Base-by-base conservation (phyloP, 92 coral and sea anemone genomes). In the Phymanthus crucifer region DNA sequence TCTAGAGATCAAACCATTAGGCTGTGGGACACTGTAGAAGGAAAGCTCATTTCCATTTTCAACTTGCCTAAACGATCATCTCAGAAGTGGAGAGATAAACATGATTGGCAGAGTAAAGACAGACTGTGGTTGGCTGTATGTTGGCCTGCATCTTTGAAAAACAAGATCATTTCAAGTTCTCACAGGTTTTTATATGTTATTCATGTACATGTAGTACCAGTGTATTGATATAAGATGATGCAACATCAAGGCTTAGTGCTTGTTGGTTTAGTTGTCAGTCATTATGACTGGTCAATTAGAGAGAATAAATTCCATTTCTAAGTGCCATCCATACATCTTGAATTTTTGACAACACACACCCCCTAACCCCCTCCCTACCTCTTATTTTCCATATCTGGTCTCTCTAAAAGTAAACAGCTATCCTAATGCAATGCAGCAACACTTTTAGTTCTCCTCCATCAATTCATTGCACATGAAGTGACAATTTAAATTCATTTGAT, bases 1-100 rank as follows among this genome's bases (percentile, higher is more conserved):
- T 93, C 95, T 9, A 89, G 97, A 79, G 98, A 95, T 43, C 97
- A 92, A 83, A 92, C 98, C 50, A 84, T 95, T 1, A 84, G 98
- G 57, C 29, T 95, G 70, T 95, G 98, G 98, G 88, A 95, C 69
- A 75, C 93, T 27, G 68, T 85, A 26, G 84, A 87, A n/a, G 97
- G 97, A 11, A 93, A 93, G 79, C 79, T 84, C 11, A 45, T 93
- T 32, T 78, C 93, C 7, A 71, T 93, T 58, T 87, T 88, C 73
- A 94, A 93, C 73, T 57, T 95, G 61, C 98, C 98, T 48, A 93
- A 87, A 56, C 76, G 91, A 73, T 83, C 95, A 57, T 79, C 90
- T 6, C 91, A 89, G 78, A 89, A 86, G 71, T 84, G 93, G 91
- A 87, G 89, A 72, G 94, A 87, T 57, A 88, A 88, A 21, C 98